Evolutionary conservation across 2,888 invertebrate genomes (phyloP).

Genomic region (Hetaerina titia): DNA sequence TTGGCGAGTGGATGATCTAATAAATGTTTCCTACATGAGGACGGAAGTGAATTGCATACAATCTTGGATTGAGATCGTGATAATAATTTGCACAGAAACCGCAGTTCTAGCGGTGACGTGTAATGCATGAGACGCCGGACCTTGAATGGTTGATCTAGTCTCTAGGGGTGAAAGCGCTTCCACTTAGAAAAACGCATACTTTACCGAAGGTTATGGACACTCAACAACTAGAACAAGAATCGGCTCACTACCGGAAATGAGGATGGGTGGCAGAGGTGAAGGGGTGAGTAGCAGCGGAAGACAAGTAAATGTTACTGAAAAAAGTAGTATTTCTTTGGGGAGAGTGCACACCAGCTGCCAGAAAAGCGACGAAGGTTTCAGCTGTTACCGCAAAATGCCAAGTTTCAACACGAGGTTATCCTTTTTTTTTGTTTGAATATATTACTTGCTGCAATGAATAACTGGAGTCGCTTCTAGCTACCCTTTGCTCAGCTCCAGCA

Average conservation of each 20-base stretch:
- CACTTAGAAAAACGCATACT: background rate
- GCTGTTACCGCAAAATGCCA: too few relatives aligned
- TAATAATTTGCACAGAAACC: background rate
- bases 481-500: too few relatives aligned
- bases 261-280: background rate
- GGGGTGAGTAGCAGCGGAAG: too few relatives aligned
- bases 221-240: background rate
- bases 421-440: too few relatives aligned
- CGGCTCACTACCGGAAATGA: background rate
- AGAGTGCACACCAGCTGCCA: background rate
- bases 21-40: too few relatives aligned
- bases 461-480: too few relatives aligned
- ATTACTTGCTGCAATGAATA: too few relatives aligned
- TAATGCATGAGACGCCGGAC: background rate
- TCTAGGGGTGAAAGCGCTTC: background rate
- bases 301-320: too few relatives aligned
- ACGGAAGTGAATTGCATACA: constrained; percentile 68
- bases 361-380: too few relatives aligned
- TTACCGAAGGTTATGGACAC: background rate
- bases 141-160: background rate
- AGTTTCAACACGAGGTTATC: too few relatives aligned
- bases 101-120: background rate
- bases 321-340: too few relatives aligned
- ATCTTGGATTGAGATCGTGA: background rate
- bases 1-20: too few relatives aligned